Evolutionary conservation across 92 coral and sea anemone species (phyloP).

Genomic region (Porites lobata): DNA sequence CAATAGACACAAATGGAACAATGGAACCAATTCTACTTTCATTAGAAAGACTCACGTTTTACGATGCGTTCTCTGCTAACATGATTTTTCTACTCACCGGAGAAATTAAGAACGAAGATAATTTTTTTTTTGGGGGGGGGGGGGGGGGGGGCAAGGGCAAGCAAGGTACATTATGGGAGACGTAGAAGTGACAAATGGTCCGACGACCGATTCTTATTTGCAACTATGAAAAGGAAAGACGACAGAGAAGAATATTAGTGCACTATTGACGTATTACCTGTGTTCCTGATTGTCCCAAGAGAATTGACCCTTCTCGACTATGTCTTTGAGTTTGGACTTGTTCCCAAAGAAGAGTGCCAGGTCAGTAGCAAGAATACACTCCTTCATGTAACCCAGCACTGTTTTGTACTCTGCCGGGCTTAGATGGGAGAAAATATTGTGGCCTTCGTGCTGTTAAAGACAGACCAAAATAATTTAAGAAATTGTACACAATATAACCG

Average conservation of each 20-base stretch:
- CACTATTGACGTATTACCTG: constrained; percentile 51
- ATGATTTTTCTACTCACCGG: too few relatives aligned
- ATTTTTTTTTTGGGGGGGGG: too few relatives aligned
- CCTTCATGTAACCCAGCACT: constrained; percentile 97
- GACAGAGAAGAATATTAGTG: background rate
- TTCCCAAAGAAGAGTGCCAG: constrained; percentile 98
- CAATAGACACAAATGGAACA: background rate
- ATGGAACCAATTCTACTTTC: background rate
- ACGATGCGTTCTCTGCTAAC: too few relatives aligned
- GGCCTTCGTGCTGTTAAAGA: constrained; percentile 91
- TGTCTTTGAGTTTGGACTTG: constrained; percentile 88
- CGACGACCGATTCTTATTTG: too few relatives aligned
- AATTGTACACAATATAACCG: background rate
- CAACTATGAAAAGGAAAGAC: too few relatives aligned
- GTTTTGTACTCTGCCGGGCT: constrained; percentile 95
- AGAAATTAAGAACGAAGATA: too few relatives aligned
- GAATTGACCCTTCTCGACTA: constrained; percentile 84
- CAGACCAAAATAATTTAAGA: background rate
- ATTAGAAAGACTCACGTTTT: too few relatives aligned
- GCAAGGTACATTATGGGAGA: too few relatives aligned
- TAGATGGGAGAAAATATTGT: constrained; percentile 95
- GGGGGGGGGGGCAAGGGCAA: too few relatives aligned
- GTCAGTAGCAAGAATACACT: constrained; percentile 98
- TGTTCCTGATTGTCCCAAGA: constrained; percentile 97
- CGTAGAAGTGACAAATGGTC: too few relatives aligned